Conservation (phyloP, 2,113 vertebrate species). For the Spheniscus mendiculus region DNA sequence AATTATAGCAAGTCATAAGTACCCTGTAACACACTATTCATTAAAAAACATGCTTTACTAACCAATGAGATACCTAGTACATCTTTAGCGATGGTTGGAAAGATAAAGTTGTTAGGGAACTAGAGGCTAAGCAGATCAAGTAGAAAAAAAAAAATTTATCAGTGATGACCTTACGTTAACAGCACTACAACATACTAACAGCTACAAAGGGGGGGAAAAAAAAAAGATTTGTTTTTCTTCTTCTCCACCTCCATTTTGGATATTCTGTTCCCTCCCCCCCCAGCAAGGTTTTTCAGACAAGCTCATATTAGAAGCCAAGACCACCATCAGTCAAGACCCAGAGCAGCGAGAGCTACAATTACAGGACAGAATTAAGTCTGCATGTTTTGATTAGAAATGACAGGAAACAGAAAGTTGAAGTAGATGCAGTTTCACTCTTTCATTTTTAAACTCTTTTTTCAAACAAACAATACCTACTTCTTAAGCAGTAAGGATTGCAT, state of each 20-base stretch:
- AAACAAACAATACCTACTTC: neutral
- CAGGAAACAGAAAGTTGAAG: neutral
- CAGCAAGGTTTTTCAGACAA: neutral
- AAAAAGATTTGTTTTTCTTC: accelerated
- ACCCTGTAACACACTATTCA: neutral
- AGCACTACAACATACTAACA: neutral
- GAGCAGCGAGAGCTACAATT: neutral
- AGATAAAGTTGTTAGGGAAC: neutral
- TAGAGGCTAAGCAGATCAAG: neutral
- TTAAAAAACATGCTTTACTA: neutral
- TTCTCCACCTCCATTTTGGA: neutral
- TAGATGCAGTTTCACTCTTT: neutral
- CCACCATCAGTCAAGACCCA: neutral
- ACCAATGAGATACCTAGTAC: accelerated
- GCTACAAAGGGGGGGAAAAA: neutral
- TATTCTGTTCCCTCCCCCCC: neutral
- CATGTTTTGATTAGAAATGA: accelerated
- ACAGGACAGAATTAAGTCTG: neutral
- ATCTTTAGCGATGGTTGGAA: neutral
- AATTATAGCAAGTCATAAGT: neutral
- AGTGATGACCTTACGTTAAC: neutral
- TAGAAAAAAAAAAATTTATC: accelerated
- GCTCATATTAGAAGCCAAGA: neutral
- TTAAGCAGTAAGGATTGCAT: neutral
- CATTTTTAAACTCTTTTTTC: neutral